Evolutionary conservation across 2,113 vertebrate genomes (phyloP).

Genomic region (Connochaetes taurinus): DNA sequence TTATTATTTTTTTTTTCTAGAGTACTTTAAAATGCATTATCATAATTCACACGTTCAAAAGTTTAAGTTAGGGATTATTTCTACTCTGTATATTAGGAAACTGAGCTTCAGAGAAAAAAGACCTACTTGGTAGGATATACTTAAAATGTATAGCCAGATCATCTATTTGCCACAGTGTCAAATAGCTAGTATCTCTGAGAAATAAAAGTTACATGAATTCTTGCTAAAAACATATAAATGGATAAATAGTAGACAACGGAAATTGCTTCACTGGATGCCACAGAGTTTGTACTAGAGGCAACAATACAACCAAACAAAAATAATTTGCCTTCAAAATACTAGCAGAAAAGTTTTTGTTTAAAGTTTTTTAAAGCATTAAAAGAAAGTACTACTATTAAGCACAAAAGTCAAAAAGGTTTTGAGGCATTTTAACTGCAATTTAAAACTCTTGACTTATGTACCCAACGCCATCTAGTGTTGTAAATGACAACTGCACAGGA

Average conservation of each 20-base stretch:
- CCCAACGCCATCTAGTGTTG: constrained; percentile 64
- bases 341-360: not conserved
- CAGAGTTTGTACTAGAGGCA: not conserved
- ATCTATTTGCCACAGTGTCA: not conserved
- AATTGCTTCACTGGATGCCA: not conserved
- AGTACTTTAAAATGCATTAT: not conserved
- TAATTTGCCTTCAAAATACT: not conserved
- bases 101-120: not conserved
- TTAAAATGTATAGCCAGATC: not conserved
- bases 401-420: not conserved
- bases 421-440: not conserved
- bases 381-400: not conserved
- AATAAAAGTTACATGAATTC: not conserved
- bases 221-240: not conserved
- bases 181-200: not conserved
- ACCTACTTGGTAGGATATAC: not conserved
- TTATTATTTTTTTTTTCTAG: no score
- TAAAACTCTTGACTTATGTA: constrained; percentile 10
- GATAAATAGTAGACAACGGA: not conserved
- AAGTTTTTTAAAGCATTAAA: not conserved
- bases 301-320: not conserved
- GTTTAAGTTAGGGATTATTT: not conserved
- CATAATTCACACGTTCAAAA: not conserved
- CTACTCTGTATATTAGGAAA: not conserved
- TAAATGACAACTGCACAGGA: constrained; percentile 3